phyloP scores from a whole-genome alignment of 2,888 invertebrate species.

The Drosophila neotestacea region DNA sequence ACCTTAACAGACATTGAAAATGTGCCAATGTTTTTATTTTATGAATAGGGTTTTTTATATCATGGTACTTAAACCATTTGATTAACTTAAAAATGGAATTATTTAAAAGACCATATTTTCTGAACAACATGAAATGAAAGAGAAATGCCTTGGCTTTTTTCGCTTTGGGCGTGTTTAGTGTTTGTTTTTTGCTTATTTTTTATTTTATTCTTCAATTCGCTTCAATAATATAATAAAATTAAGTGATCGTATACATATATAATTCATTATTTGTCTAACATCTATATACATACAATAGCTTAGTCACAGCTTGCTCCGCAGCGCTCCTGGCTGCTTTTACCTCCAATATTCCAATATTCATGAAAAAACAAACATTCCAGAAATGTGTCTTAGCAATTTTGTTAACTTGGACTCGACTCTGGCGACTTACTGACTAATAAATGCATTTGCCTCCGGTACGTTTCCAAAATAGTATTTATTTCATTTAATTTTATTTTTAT shows the following conservation, averaged over 20 bases:
- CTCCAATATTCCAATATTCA: slow-evolving; percentile 51
- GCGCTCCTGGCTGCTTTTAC: slow-evolving; percentile 67
- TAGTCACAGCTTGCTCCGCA: slow-evolving; percentile 74
- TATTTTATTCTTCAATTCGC: slow-evolving; percentile 24
- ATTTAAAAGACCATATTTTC: too few species aligned
- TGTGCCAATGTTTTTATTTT: too few species aligned
- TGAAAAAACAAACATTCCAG: slow-evolving; percentile 40
- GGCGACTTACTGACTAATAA: slow-evolving; percentile 79
- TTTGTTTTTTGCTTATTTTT: background rate
- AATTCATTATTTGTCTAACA: slow-evolving; percentile 29
- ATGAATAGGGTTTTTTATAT: too few species aligned
- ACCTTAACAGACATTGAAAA: too few species aligned
- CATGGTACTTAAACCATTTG: too few species aligned
- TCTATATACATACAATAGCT: slow-evolving; percentile 51
- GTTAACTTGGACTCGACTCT: slow-evolving; percentile 48
- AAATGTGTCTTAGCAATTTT: slow-evolving; percentile 39
- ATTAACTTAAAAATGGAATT: too few species aligned
- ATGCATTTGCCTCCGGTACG: slow-evolving; percentile 84
- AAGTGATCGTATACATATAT: slow-evolving; percentile 46
- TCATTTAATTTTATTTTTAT: slow-evolving; percentile 13
- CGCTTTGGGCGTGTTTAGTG: slow-evolving; percentile 22
- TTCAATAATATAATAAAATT: slow-evolving; percentile 22
- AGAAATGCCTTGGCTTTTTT: slow-evolving; percentile 3
- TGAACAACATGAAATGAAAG: background rate
- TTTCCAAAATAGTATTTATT: slow-evolving; percentile 26